Percentiles rank a stretch among this genome's conserved stretches.
Evolutionary conservation across 2,113 vertebrate species (phyloP).

Genomic region (Nyctereutes procyonoides): DNA sequence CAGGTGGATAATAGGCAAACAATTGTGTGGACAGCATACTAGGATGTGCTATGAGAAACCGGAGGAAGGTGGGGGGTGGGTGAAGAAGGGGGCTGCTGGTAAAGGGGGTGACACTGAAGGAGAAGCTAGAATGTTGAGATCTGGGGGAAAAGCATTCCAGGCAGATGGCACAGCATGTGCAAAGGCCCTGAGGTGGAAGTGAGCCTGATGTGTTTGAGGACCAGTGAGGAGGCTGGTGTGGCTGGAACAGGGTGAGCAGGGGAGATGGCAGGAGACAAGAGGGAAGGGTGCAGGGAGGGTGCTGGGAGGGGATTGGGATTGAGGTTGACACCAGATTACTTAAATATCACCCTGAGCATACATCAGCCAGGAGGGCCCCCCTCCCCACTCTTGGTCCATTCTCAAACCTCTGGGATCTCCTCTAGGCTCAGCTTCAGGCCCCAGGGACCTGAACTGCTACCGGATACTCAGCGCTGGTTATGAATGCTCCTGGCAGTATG

Average conservation of each 20-base stretch:
- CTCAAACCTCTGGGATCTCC: not conserved
- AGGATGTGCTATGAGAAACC: not conserved
- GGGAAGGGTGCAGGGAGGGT: not conserved
- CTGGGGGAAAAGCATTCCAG: not conserved
- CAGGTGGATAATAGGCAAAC: no score
- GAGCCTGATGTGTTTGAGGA: not conserved
- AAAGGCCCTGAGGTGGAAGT: not conserved
- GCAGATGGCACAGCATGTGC: not conserved
- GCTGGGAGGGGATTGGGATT: fast-evolving
- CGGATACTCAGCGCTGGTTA: not conserved
- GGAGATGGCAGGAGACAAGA: not conserved
- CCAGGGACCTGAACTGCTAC: constrained; percentile 81
- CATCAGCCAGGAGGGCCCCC: not conserved
- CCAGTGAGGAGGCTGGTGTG: not conserved
- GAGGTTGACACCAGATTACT: no score
- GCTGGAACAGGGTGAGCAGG: not conserved
- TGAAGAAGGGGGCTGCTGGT: no score
- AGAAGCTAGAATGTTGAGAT: not conserved
- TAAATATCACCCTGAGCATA: not conserved
- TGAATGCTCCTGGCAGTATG: constrained; percentile 77
- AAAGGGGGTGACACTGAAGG: not conserved
- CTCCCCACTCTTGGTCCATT: not conserved
- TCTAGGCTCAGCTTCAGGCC: not conserved
- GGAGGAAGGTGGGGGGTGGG: not conserved
- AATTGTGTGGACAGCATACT: fast-evolving